Evolutionary conservation across 1,140 invertebrate species (phyloP).

Genomic region (Hycleus cichorii): DNA sequence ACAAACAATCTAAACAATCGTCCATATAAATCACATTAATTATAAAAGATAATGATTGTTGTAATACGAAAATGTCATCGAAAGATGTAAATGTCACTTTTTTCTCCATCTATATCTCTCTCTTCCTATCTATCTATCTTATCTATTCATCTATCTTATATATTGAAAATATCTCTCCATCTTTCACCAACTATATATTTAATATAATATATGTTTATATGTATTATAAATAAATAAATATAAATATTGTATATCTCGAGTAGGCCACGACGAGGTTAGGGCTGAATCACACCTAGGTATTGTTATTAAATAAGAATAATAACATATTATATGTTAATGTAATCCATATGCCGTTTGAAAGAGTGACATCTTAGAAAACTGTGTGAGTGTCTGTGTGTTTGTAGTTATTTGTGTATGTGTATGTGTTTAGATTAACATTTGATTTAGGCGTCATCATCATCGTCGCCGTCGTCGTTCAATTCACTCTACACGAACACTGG

Average conservation of each 20-base stretch:
- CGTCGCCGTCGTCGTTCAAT: too few species aligned
- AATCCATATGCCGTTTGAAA: conserved; percentile 35
- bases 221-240: neutral
- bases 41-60: neutral
- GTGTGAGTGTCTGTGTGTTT: neutral
- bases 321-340: conserved; percentile 42
- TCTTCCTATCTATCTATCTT: too few species aligned
- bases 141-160: too few species aligned
- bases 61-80: conserved; percentile 6
- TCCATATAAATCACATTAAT: conserved; percentile 14
- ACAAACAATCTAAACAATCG: conserved; percentile 1
- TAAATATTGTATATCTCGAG: conserved; percentile 6
- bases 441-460: conserved; percentile 33
- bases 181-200: too few species aligned
- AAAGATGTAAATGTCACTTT: conserved; percentile 7
- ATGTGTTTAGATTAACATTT: conserved; percentile 38
- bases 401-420: conserved; percentile 14
- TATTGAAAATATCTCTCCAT: too few species aligned
- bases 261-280: conserved; percentile 17
- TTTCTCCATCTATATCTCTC: too few species aligned
- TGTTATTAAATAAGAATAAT: conserved; percentile 42
- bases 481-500: conserved; percentile 18
- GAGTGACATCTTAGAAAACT: conserved; percentile 32
- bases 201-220: neutral
- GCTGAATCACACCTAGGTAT: conserved; percentile 35